Evolutionary conservation across 1,140 invertebrate genomes (phyloP), one percentile per base, ranked within the genome.

Genomic region (Meloidogyne floridensis): DNA sequence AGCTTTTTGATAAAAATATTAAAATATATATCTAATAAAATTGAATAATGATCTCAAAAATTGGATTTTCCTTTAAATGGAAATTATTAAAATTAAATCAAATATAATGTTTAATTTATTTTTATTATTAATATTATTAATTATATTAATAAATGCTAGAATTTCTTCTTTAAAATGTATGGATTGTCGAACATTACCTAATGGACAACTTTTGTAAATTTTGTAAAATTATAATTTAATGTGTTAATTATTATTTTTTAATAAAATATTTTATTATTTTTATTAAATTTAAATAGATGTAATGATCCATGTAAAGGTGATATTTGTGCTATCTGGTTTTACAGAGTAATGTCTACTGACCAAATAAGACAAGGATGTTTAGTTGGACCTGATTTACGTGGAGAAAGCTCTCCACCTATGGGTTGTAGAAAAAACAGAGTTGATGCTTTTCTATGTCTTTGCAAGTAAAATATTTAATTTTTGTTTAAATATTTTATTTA

Each of bases 291-390:
- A 32, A 32, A 32, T 72, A 84, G 83, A 65, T 85, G 84, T 79
- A 74, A 85, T 51, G 71, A 53, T 32, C 65, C 69, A 18, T 84
- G 84, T 69, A 81, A 84, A 73, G 84, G 83, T 13, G 84, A 85
- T 79, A 47, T 85, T 13, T 85, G 84, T 53, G 80, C 75, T 15
- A 56, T 84, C 20, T 84, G 84, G 84, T 72, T 43, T 15, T 84
- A 84, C 54, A 81, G 83, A 65, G 81, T 83, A 78, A 85, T 84
- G 84, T 85, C 84, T 54, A 84, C 77, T 13, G 72, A 84, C 54
- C 74, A 83, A 56, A 75, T 65, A 74, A 80, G 85, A 69, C 83
- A 84, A 72, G 83, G 80, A 9, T 81, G 80, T 81, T 72, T 82
- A 20, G 53, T 42, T 18, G 81, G 79, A 51, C 2, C 42, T n/a